Conservation (phyloP, 2,797 vertebrate species). For the Lithobates pipiens region DNA sequence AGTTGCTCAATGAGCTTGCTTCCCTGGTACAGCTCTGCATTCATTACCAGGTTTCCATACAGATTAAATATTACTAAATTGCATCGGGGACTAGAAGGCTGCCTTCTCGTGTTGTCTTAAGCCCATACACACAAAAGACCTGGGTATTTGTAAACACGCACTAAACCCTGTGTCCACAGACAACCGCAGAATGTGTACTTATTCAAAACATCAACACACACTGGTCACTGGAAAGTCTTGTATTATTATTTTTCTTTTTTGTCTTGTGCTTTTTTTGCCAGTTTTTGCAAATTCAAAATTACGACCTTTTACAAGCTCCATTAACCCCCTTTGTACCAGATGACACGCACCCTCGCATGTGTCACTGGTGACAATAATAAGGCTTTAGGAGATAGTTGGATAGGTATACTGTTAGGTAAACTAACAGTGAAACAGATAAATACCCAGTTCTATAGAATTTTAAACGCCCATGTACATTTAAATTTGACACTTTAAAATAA, state of each 20-base stretch:
- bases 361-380: constrained; percentile 52
- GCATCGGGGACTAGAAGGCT: constrained; percentile 49
- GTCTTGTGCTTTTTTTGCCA: constrained; percentile 60
- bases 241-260: constrained; percentile 42
- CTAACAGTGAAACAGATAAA: constrained; percentile 16
- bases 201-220: constrained; percentile 61
- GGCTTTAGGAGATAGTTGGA: constrained; percentile 46
- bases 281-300: constrained; percentile 52
- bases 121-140: constrained; percentile 56
- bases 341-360: constrained; percentile 36
- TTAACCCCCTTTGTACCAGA: constrained; percentile 48
- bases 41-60: constrained; percentile 55
- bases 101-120: constrained; percentile 50
- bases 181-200: constrained; percentile 54
- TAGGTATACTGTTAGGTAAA: constrained; percentile 31
- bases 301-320: constrained; percentile 50
- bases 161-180: constrained; percentile 59
- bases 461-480: constrained; percentile 25
- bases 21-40: constrained; percentile 51
- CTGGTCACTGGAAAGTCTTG: constrained; percentile 56
- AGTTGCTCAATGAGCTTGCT: constrained; percentile 55
- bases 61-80: constrained; percentile 59
- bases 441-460: constrained; percentile 25
- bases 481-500: constrained; percentile 44
- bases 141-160: constrained; percentile 52